Conservation (phyloP, 2,888 invertebrate species). For the Diplazon laetatorius region DNA sequence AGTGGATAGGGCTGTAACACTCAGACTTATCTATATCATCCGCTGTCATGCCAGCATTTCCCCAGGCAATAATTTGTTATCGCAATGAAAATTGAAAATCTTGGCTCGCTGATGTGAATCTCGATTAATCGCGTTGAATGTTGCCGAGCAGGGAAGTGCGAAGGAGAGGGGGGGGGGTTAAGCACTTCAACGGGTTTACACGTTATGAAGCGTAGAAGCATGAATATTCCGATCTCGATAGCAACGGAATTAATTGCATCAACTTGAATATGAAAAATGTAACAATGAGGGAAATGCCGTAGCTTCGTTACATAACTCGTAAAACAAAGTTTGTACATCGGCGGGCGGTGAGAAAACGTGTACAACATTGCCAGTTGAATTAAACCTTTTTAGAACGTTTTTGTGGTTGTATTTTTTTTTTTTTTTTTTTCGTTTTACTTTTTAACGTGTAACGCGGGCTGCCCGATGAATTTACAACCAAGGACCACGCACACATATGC, state of each 20-base stretch:
- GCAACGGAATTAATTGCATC: constrained; percentile 46
- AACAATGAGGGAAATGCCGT: constrained; percentile 8
- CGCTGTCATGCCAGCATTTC: constrained; percentile 24
- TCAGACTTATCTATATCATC: constrained; percentile 29
- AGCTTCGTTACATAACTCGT: not conserved
- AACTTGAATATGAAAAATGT: constrained; percentile 14
- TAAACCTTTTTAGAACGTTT: constrained; percentile 12
- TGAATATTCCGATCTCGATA: constrained; percentile 39
- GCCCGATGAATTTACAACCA: constrained; percentile 51
- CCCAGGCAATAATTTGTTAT: constrained; percentile 50
- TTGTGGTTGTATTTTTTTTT: not conserved
- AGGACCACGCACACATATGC: constrained; percentile 10
- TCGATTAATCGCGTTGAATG: constrained; percentile 12
- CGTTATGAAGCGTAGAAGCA: constrained; percentile 17
- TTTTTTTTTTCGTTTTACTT: not conserved
- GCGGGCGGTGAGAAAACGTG: not conserved
- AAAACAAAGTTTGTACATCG: constrained; percentile 28
- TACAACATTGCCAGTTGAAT: constrained; percentile 3
- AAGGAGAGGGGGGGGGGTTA: no score
- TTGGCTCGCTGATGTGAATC: constrained; percentile 31
- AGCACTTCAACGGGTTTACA: not conserved
- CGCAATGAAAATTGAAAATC: constrained; percentile 53
- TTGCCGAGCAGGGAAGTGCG: no score
- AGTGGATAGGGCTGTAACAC: constrained; percentile 15
- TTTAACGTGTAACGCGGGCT: constrained; percentile 7